A percentile compares a stretch with the other conserved stretches of the same genome.
phyloP scores from a whole-genome alignment of 2,888 invertebrate species.

The Galeruca laticollis region DNA sequence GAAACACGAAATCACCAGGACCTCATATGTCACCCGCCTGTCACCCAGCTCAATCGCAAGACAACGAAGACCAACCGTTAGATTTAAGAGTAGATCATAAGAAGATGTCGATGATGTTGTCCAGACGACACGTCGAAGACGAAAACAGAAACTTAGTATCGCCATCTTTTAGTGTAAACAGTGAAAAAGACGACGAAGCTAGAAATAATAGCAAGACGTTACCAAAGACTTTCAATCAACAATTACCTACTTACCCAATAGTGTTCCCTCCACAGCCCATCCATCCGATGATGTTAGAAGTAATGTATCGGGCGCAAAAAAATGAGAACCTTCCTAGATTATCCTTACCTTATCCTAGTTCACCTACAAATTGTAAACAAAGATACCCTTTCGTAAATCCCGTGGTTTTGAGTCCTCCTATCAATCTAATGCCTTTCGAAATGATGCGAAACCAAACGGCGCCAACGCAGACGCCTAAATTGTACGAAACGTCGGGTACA shows the following conservation, averaged over 20 bases:
- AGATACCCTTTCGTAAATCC: slow-evolving; percentile 67
- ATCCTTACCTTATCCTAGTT: slow-evolving; percentile 72
- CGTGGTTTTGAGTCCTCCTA: slow-evolving; percentile 65
- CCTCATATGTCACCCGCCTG: slow-evolving; percentile 72
- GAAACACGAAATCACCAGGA: slow-evolving; percentile 66
- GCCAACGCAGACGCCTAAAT: slow-evolving; percentile 60
- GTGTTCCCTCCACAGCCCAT: slow-evolving; percentile 73
- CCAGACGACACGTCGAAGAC: slow-evolving; percentile 77
- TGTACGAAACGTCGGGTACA: slow-evolving; percentile 70
- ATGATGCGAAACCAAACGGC: slow-evolving; percentile 67
- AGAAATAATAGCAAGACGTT: slow-evolving; percentile 55
- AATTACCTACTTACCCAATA: slow-evolving; percentile 65
- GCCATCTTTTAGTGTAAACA: slow-evolving; percentile 67
- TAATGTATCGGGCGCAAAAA: slow-evolving; percentile 74
- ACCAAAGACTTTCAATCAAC: slow-evolving; percentile 62
- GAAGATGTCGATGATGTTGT: slow-evolving; percentile 69
- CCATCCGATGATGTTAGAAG: slow-evolving; percentile 79
- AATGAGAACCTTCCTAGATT: slow-evolving; percentile 72
- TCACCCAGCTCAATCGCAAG: slow-evolving; percentile 69
- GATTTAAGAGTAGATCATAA: slow-evolving; percentile 90
- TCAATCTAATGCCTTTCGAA: slow-evolving; percentile 71
- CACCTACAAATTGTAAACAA: slow-evolving; percentile 65
- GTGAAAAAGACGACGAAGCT: slow-evolving; percentile 63
- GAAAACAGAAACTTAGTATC: slow-evolving; percentile 89
- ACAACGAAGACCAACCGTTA: slow-evolving; percentile 81